Evolutionary conservation across 2,113 vertebrate species (phyloP).

Genomic region (Thamnophis sirtalis): DNA sequence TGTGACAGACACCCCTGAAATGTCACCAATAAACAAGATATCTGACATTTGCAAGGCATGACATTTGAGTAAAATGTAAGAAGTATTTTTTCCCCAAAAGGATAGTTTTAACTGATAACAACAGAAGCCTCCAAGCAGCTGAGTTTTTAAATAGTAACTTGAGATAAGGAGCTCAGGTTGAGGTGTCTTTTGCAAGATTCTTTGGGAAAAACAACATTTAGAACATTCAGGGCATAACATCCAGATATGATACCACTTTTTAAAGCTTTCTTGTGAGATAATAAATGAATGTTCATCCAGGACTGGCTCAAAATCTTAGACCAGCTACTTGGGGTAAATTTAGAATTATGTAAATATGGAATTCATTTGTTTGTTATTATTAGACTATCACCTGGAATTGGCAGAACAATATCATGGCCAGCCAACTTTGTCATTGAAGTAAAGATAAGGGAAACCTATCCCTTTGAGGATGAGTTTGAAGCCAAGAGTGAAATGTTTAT

Average conservation of each 20-base stretch:
- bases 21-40: slow-evolving; percentile 9
- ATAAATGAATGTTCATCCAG: neutral
- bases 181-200: neutral
- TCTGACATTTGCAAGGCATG: neutral
- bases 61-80: neutral
- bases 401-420: neutral
- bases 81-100: neutral
- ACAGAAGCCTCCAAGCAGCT: neutral
- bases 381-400: neutral
- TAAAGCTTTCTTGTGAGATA: neutral
- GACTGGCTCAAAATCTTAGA: neutral
- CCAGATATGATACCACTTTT: neutral
- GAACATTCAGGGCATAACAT: neutral
- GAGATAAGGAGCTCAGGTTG: neutral
- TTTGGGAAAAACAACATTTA: neutral
- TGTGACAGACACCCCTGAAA: neutral
- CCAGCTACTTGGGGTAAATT: neutral
- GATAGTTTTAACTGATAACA: neutral
- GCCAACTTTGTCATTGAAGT: neutral
- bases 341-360: neutral
- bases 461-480: neutral
- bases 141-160: neutral
- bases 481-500: neutral
- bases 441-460: neutral
- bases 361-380: neutral